phyloP scores from a whole-genome alignment of 2,888 invertebrate genomes.

The Drosophila melanosoma region DNA sequence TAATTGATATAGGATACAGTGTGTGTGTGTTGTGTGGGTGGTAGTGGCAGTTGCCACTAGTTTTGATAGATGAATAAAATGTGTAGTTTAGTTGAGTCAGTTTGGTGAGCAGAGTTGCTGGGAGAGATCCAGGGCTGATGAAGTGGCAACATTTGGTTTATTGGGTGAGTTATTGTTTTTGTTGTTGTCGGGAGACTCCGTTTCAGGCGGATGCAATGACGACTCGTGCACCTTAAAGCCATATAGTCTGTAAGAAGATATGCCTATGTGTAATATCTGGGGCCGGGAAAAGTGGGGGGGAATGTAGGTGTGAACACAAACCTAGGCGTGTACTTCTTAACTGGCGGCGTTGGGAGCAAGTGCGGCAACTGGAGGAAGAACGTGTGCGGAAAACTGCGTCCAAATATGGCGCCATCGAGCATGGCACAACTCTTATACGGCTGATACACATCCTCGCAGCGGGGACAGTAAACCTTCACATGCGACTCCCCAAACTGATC shows the following conservation, averaged over 20 bases:
- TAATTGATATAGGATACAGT: background rate
- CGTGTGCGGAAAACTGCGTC: constrained; percentile 64
- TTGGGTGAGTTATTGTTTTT: background rate
- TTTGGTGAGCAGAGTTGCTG: background rate
- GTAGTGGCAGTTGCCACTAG: background rate
- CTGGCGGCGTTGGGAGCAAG: constrained; percentile 40
- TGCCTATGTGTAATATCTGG: background rate
- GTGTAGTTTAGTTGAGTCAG: background rate
- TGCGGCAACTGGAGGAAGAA: constrained; percentile 68
- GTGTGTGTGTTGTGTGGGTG: background rate
- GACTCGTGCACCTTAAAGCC: constrained; percentile 57
- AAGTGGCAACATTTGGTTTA: background rate
- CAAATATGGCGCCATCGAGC: constrained; percentile 70
- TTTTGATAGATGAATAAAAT: constrained; percentile 6
- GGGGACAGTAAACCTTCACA: constrained; percentile 66
- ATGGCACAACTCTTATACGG: constrained; percentile 24
- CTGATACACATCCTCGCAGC: constrained; percentile 57
- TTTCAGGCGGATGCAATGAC: constrained; percentile 31
- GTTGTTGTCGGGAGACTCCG: background rate
- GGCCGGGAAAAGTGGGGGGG: no score
- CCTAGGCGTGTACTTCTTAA: constrained; percentile 58
- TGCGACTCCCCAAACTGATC: constrained; percentile 33
- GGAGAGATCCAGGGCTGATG: background rate
- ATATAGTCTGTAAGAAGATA: constrained; percentile 38
- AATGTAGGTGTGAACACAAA: constrained; percentile 22